These are phyloP conservation scores for Trichonephila clavipes DNA, from an alignment of 1,140 invertebrate genomes.

Conservation along the genomic window DNA sequence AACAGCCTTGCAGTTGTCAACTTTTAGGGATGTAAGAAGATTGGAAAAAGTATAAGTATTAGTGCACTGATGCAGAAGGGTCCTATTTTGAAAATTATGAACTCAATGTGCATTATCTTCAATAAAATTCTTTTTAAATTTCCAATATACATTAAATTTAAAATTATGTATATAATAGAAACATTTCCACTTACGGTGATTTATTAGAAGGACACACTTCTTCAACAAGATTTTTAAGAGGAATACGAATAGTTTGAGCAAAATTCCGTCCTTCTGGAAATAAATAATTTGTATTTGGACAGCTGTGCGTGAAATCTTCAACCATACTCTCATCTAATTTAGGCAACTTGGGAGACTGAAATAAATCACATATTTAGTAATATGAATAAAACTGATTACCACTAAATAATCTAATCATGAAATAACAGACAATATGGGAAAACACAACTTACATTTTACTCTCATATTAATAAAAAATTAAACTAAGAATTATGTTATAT, in stretches of 20 bases:
- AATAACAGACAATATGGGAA: not conserved
- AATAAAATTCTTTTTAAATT: too few relatives aligned
- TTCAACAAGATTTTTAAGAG: conserved; percentile 92
- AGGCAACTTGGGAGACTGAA: conserved; percentile 51
- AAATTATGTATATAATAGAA: not conserved
- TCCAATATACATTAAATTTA: not conserved
- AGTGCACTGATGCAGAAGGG: too few relatives aligned
- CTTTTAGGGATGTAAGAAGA: too few relatives aligned
- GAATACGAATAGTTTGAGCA: conserved; percentile 82
- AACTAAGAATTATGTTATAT: not conserved
- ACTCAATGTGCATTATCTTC: too few relatives aligned
- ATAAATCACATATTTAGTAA: not conserved
- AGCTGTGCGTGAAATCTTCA: conserved; percentile 86
- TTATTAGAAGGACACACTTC: conserved; percentile 87
- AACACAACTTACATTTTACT: too few relatives aligned
- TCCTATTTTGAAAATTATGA: too few relatives aligned
- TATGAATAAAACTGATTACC: not conserved
- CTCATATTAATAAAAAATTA: not conserved
- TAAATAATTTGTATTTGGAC: conserved; percentile 91
- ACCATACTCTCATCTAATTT: conserved; percentile 77
- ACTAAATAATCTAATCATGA: not conserved
- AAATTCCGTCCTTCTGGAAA: conserved; percentile 86
- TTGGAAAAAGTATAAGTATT: too few relatives aligned
- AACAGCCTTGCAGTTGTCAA: too few relatives aligned
- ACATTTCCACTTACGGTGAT: conserved; percentile 69